Evolutionary conservation across 2,888 invertebrate species (phyloP), one percentile per base, ranked within the genome.

Genomic region (Athalia circularis): DNA sequence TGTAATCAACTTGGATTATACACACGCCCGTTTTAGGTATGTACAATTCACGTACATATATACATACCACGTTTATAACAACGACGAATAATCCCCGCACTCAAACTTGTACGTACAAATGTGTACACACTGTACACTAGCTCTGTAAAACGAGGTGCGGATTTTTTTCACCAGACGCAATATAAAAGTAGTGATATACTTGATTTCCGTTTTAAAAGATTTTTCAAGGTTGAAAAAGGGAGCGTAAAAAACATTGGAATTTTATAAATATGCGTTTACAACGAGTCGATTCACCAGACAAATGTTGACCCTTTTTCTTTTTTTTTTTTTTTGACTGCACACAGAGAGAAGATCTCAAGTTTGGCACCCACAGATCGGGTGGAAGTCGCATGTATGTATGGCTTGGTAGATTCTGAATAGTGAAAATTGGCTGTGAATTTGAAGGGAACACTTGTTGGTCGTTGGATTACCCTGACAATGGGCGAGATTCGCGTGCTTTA

Each of bases 1-100:
- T 64, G 75, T 75, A 75, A 75, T 75, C 75, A 75, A 75, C 75
- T 75, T 62, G 75, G 75, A 75, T 75, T 75, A 75, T 75, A 75
- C 50, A 45, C 59, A 64, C 62, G 62, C 75, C 15, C 50, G 62
- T 61, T 59, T 47, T 59, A 52, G 29, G 68, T 52, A 52, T 9
- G 29, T 72, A 72, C 15, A 43, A 6, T 59, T 7, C 67, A 9
- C n/a, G 9, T 7, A 72, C 45, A 45, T 57, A 54, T 54, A 29
- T 11, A 11, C 54, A 4, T n/a, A n/a, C 54, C 7, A 11, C 54
- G n/a, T 7, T n/a, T n/a, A n/a, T n/a, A 54, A 29, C 29, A 29
- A 29, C 29, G 29, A 29, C 29, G 54, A 29, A 70, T 70, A 70
- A 70, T 70, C 68, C 68, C 48, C 15, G 52, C 29, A 11, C 54